Evolutionary conservation across 2,888 invertebrate genomes (phyloP).

Genomic region (Creontiades dilutus): DNA sequence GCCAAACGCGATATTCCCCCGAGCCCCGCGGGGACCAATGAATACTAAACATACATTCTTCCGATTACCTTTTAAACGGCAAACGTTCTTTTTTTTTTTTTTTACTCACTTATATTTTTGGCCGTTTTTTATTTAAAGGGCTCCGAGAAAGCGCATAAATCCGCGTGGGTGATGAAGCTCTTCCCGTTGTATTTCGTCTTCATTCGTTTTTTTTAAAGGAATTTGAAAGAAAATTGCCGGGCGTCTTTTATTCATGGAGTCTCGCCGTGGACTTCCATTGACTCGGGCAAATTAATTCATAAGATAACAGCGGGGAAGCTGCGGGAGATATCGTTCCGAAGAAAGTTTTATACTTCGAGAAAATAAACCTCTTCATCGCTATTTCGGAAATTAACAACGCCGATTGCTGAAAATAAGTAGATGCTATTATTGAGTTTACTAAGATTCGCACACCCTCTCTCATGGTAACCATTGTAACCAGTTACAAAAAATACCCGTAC

Average conservation of each 20-base stretch:
- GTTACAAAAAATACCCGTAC: too few relatives aligned
- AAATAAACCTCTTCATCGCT: conserved; percentile 4
- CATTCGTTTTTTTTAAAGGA: not conserved
- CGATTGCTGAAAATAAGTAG: too few relatives aligned
- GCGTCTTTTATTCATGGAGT: conserved; percentile 40
- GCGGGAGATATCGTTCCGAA: conserved; percentile 12
- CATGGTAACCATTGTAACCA: too few relatives aligned
- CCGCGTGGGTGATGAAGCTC: conserved; percentile 6
- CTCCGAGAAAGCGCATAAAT: conserved; percentile 9
- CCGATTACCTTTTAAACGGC: conserved; percentile 33
- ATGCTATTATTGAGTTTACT: too few relatives aligned
- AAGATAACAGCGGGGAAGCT: conserved; percentile 52
- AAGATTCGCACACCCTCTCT: too few relatives aligned
- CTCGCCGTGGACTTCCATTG: not conserved
- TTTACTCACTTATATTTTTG: not conserved
- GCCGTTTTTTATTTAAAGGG: not conserved
- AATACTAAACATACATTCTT: conserved; percentile 66
- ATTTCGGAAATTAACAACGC: too few relatives aligned
- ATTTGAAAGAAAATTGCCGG: not conserved
- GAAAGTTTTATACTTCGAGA: conserved; percentile 26
- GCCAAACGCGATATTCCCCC: conserved; percentile 42
- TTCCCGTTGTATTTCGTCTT: conserved; percentile 5
- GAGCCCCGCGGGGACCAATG: conserved; percentile 65
- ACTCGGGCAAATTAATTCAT: conserved; percentile 53
- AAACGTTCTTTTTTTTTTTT: conserved; percentile 6